Conservation (phyloP, 2,888 invertebrate genomes). For the Atrina japonica region DNA sequence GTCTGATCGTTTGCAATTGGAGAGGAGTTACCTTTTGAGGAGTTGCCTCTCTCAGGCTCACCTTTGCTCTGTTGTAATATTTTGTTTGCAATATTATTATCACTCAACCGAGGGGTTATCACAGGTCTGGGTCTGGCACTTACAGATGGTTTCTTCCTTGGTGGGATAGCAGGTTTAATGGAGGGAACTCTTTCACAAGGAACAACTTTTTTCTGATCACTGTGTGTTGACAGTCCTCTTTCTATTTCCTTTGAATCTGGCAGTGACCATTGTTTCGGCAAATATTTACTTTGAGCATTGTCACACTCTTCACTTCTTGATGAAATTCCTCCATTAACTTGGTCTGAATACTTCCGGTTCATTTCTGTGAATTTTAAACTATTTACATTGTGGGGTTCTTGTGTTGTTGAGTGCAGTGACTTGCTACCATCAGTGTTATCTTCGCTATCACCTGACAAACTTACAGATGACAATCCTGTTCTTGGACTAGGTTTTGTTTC, state of each 20-base stretch:
- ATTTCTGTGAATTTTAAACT: conserved; percentile 1
- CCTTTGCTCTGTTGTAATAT: conserved; percentile 8
- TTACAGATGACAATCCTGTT: too few species aligned
- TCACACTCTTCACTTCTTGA: background rate
- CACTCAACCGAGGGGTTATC: background rate
- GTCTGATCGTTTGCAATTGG: too few species aligned
- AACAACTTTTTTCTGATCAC: background rate
- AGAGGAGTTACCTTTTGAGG: background rate
- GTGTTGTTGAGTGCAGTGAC: too few species aligned
- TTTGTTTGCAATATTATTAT: background rate
- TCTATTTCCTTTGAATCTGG: background rate
- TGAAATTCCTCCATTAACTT: background rate
- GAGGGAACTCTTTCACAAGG: conserved; percentile 8
- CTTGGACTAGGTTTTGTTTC: background rate
- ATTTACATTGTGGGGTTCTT: conserved; percentile 2
- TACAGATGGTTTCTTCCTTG: conserved; percentile 1
- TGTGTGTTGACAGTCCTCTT: background rate
- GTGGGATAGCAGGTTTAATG: conserved; percentile 10
- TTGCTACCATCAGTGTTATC: background rate
- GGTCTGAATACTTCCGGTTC: background rate
- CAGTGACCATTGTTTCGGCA: background rate
- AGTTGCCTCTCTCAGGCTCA: background rate
- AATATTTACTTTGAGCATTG: background rate
- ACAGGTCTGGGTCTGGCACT: conserved; percentile 9
- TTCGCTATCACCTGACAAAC: background rate